phyloP scores from a whole-genome alignment of 2,888 invertebrate genomes.

The Arenicola marina region DNA sequence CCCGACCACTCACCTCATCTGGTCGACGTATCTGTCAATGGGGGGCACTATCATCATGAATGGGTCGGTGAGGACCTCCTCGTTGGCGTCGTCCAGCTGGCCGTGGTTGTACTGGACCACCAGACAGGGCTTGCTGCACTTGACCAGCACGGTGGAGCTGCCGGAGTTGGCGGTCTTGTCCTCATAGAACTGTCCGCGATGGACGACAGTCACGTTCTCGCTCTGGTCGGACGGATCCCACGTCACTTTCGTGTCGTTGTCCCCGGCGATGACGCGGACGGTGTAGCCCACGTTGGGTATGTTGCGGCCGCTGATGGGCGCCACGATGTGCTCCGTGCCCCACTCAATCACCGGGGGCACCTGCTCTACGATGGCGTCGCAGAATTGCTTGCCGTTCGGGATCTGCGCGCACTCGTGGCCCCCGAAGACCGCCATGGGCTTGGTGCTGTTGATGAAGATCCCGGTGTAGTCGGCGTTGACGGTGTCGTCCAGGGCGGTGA shows the following conservation, averaged over 20 bases:
- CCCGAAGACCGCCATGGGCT: not conserved
- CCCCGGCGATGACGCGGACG: constrained; percentile 3
- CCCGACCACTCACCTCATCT: not conserved
- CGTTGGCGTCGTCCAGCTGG: not conserved
- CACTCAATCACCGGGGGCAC: constrained; percentile 6
- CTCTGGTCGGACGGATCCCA: not conserved
- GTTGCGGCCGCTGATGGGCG: not conserved
- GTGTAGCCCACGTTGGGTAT: not conserved
- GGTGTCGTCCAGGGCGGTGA: not conserved
- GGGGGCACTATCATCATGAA: constrained; percentile 9
- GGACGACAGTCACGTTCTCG: not conserved
- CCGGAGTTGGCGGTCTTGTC: not conserved
- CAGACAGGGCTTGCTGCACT: not conserved
- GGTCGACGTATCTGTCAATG: not conserved
- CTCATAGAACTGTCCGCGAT: not conserved
- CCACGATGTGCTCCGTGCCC: constrained; percentile 2
- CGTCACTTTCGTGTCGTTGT: not conserved
- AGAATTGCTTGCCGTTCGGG: not conserved
- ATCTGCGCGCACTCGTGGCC: constrained; percentile 1
- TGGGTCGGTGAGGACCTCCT: not conserved
- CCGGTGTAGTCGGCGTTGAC: not conserved
- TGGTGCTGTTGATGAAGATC: not conserved
- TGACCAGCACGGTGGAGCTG: not conserved
- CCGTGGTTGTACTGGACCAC: constrained; percentile 9
- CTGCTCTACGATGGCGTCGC: constrained; percentile 7